A percentile compares a stretch with the other conserved stretches of the same genome.
These are phyloP conservation scores for Pseudomyrmex pallidus DNA, from an alignment of 1,140 invertebrate species.

Conservation along the genomic window DNA sequence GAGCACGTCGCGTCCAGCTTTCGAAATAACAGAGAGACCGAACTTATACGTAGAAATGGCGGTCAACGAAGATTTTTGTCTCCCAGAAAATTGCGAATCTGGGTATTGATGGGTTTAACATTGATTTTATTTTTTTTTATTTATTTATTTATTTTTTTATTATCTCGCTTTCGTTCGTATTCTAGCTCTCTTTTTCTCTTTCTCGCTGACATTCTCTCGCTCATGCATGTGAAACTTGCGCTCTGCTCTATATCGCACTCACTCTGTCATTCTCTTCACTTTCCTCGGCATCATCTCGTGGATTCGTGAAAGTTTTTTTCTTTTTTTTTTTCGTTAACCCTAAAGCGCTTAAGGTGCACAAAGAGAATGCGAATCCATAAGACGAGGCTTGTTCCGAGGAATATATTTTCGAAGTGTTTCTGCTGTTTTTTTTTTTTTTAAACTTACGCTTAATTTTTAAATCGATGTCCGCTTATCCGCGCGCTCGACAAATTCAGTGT, in stretches of 20 bases:
- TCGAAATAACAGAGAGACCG: conserved; percentile 72
- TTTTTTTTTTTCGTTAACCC: conserved; percentile 47
- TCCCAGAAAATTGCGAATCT: conserved; percentile 73
- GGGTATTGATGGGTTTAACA: conserved; percentile 77
- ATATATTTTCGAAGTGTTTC: conserved; percentile 46
- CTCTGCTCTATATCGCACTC: conserved; percentile 36
- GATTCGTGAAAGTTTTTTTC: conserved; percentile 77
- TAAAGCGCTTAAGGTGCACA: conserved; percentile 64
- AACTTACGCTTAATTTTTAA: conserved; percentile 59
- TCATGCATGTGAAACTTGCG: conserved; percentile 45
- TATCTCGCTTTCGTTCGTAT: conserved; percentile 59
- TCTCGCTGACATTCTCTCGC: conserved; percentile 44
- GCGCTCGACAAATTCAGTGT: conserved; percentile 80
- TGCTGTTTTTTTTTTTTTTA: conserved; percentile 58
- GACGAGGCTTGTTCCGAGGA: conserved; percentile 80
- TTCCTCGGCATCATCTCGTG: conserved; percentile 82
- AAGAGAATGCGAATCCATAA: conserved; percentile 78
- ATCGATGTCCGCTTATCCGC: conserved; percentile 77
- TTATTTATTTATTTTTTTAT: conserved; percentile 48
- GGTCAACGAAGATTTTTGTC: conserved; percentile 74
- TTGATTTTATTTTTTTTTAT: conserved; percentile 70
- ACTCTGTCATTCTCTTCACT: conserved; percentile 42
- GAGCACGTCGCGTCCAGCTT: conserved; percentile 50
- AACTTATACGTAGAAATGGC: conserved; percentile 75
- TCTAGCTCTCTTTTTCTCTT: conserved; percentile 44